Evolutionary conservation across 1,140 invertebrate genomes (phyloP).

Genomic region (Vanessa atalanta): DNA sequence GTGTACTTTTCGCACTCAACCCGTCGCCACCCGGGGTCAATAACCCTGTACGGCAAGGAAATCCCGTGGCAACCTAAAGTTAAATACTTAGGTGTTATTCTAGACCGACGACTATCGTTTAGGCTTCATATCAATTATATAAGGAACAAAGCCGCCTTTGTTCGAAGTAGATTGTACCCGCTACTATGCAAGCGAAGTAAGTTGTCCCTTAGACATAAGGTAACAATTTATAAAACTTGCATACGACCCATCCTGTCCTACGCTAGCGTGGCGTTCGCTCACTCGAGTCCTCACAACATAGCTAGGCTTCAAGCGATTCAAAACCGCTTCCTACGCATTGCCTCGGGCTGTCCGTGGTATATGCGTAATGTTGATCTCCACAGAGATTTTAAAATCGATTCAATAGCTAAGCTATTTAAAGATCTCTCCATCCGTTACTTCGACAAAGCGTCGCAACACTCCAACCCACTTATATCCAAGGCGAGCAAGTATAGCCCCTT

Average conservation of each 20-base stretch:
- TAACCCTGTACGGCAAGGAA: too few species aligned
- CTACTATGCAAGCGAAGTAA: too few species aligned
- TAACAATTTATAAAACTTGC: background rate
- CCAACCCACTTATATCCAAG: too few species aligned
- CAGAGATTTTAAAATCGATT: background rate
- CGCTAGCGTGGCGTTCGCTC: background rate
- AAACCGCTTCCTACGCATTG: background rate
- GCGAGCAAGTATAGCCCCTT: too few species aligned
- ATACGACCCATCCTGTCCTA: background rate
- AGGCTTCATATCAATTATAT: too few species aligned
- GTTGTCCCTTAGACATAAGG: too few species aligned
- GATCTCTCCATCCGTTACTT: too few species aligned
- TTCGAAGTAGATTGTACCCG: too few species aligned
- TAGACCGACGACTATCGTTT: background rate
- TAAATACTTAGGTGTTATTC: constrained; percentile 1
- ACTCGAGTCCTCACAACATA: background rate
- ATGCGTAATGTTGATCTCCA: background rate
- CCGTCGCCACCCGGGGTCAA: background rate
- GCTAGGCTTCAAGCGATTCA: background rate
- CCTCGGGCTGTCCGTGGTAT: too few species aligned
- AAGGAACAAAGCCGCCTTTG: too few species aligned
- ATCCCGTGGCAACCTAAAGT: background rate
- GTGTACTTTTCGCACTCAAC: background rate
- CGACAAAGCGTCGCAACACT: too few species aligned
- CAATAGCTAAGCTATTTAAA: background rate